Base-by-base conservation (phyloP, 92 coral and sea anemone genomes). In the Zoanthus sansibaricus region DNA sequence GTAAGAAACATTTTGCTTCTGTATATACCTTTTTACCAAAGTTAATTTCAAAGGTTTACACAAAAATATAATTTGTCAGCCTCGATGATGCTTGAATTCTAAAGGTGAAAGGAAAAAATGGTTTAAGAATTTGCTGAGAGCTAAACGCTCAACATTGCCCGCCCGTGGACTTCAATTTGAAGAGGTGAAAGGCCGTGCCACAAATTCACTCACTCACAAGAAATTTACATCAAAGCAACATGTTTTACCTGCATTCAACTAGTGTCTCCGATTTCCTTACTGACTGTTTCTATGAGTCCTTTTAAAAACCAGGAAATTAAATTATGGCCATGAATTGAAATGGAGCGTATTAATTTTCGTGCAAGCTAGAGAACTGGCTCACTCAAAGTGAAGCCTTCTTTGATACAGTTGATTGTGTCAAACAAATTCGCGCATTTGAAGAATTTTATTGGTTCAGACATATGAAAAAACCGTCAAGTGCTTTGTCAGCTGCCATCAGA, bases 291-390 rank as follows among this genome's bases (percentile, higher is more conserved):
- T 80, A 48, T 0, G 3, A 64, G 85, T 47, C 56, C 45, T 32
- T 58, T 78, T 76, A 64, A 66, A 80, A 80, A 44, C 56, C 85
- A 80, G 85, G 85, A 80, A 80, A 80, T 80, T 80, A 25, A 80
- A 80, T 80, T 80, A 80, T 44, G 62, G 9, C 42, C 72, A 18
- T 69, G 62, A 44, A 47, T 80, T 80, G 75, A 64, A 80, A 66
- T 47, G 20, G 55, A 32, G 56, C 84, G 64, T n/a, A 33, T 45
- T 17, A 42, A 13, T 62, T 79, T 32, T 62, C 84, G 44, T 80
- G 73, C 71, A 11, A 32, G 13, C 61, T 67, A 13, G 51, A 45
- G 25, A 46, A 80, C 62, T 80, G 74, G 7, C 75, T 31, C 73
- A 66, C 74, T 46, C 16, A 12, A 66, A 78, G 17, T 80, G 66